A percentile compares a stretch with the other conserved stretches of the same genome.
These are phyloP conservation scores for Athalia cordata DNA, from an alignment of 2,888 invertebrate genomes.

Conservation along the genomic window DNA sequence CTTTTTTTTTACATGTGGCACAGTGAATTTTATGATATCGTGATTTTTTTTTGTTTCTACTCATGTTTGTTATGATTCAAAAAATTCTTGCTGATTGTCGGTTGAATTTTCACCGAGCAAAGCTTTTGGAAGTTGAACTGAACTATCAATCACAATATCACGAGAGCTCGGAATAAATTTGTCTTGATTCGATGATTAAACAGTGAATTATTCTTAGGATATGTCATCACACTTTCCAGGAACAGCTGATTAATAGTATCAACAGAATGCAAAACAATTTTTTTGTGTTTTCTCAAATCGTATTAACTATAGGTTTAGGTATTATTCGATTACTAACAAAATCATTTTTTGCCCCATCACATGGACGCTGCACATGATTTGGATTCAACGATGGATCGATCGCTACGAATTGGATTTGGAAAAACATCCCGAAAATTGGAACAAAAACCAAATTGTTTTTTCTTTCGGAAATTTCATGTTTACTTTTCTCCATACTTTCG, in stretches of 20 bases:
- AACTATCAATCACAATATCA: neutral
- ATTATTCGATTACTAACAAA: conserved; percentile 26
- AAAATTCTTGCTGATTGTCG: neutral
- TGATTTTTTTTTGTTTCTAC: neutral
- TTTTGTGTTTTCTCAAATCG: neutral
- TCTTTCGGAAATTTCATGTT: neutral
- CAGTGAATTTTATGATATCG: neutral
- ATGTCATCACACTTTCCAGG: neutral
- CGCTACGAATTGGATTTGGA: neutral
- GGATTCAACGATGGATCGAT: conserved; percentile 33
- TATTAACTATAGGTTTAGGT: neutral
- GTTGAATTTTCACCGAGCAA: no score
- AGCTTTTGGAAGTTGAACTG: no score
- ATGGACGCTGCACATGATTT: conserved; percentile 38
- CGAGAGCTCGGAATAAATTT: neutral
- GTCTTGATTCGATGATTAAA: neutral
- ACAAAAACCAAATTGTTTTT: conserved; percentile 3
- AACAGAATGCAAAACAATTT: neutral
- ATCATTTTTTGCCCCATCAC: conserved; percentile 35
- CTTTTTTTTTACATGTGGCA: neutral
- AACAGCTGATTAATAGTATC: neutral
- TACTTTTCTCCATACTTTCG: conserved; percentile 4
- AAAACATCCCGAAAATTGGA: neutral
- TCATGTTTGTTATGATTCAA: neutral
- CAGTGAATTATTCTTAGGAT: neutral